Evolutionary conservation across 2,888 invertebrate genomes (phyloP), one percentile per base, ranked within the genome.

Genomic region (Myathropa florea): DNA sequence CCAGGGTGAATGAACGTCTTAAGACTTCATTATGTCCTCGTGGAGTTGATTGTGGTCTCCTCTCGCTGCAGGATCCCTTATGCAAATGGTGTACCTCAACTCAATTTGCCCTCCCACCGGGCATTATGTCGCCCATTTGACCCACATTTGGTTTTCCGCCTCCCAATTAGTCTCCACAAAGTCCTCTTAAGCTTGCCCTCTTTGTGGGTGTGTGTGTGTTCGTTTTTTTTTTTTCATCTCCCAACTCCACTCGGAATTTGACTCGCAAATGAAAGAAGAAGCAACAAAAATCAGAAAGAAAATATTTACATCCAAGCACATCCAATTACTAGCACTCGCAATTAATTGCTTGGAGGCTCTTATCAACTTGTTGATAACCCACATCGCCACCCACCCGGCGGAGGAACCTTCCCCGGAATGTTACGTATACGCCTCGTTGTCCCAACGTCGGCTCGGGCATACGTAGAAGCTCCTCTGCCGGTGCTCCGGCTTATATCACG

Each of bases 331-430:
- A 60, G 26, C 26, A 18, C 21, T 71, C 21, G 55, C 55, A 55
- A 72, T 33, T 30, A 63, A 72, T 28, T 46, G 55, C 30, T 55
- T 30, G 14, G 53, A 68, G 7, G 12, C 57, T 12, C 63, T 64
- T 73, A 73, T 73, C 63, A 73, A 57, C 63, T 57, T 64, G 63
- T 36, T 36, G 73, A 73, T 73, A 73, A 73, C 73, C 55, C 18
- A 63, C 12, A 72, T 68, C 30, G 70, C 33, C 39, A 26, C 46
- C 10, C 7, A 4, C 18, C 12, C 21, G 46, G 23, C 59, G 67
- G n/a, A 30, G 67, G 46, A 30, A 46, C 46, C 39, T 23, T 53
- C 6, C 23, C n/a, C 30, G 63, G 53, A 63, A 24, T 63, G 63
- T 64, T 61, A 68, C 55, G 61, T 21, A 53, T 55, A 36, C 68